Conservation (phyloP, 2,888 invertebrate genomes). For the Amblyjoppa fuscipennis region DNA sequence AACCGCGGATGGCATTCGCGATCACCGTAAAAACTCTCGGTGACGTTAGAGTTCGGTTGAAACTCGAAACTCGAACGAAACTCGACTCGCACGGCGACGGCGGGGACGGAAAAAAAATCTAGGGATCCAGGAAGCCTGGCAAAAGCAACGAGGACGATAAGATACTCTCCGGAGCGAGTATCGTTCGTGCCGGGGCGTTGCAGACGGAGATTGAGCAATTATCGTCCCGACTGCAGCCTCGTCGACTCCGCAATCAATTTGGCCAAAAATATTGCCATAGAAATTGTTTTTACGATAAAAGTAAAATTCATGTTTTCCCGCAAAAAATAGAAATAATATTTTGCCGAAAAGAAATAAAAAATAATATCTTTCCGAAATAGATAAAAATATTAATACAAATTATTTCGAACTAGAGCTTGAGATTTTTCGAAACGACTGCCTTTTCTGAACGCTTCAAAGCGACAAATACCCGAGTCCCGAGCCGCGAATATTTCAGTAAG, state of each 20-base stretch:
- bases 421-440: no score
- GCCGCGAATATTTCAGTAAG: slow-evolving; percentile 52
- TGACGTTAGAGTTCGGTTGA: slow-evolving; percentile 71
- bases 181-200: neutral
- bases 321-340: no score
- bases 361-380: no score
- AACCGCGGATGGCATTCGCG: slow-evolving; percentile 72
- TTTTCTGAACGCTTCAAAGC: neutral
- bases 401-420: no score
- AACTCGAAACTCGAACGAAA: slow-evolving; percentile 75
- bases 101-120: slow-evolving; percentile 38
- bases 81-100: slow-evolving; percentile 43
- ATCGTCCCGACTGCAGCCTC: neutral
- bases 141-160: slow-evolving; percentile 34
- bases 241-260: no score
- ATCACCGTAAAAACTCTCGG: slow-evolving; percentile 72
- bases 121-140: slow-evolving; percentile 56
- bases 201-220: neutral
- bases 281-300: no score
- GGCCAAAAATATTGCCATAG: no score
- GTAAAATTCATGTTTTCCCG: no score
- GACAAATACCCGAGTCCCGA: slow-evolving; percentile 27
- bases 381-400: no score
- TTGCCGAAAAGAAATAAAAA: no score
- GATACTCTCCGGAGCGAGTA: slow-evolving; percentile 3